Conservation (phyloP, 2,797 vertebrate species). For the Epinephelus awoara region DNA sequence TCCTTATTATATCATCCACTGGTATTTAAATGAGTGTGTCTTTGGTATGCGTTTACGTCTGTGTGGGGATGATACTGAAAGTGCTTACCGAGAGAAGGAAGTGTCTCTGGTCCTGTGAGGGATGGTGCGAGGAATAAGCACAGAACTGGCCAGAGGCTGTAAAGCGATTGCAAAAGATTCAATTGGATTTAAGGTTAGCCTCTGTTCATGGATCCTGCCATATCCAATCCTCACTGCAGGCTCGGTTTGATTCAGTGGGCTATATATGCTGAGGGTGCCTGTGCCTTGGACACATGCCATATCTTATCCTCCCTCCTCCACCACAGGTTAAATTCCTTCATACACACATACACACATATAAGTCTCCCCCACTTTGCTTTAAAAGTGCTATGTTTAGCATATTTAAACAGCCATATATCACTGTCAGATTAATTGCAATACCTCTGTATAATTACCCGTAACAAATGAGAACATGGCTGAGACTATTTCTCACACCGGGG, state of each 20-base stretch:
- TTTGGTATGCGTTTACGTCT: conserved; percentile 30
- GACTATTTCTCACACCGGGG: conserved; percentile 28
- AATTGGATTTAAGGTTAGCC: conserved; percentile 71
- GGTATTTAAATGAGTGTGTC: conserved; percentile 42
- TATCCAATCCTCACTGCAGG: conserved; percentile 60
- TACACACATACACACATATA: neutral
- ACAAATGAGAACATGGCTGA: conserved; percentile 51
- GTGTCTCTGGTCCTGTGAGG: conserved; percentile 53
- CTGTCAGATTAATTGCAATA: conserved; percentile 49
- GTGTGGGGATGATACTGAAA: conserved; percentile 47
- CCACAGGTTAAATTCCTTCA: conserved; percentile 6
- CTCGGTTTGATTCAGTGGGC: conserved; percentile 52
- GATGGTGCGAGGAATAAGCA: conserved; percentile 52
- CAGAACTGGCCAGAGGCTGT: conserved; percentile 60
- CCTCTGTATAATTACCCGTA: conserved; percentile 46
- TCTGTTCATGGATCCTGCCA: conserved; percentile 62
- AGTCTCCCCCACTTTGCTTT: conserved; percentile 20
- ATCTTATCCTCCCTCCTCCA: conserved; percentile 3
- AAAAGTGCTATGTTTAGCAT: conserved; percentile 40
- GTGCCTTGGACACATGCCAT: conserved; percentile 23
- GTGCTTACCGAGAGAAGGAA: conserved; percentile 31
- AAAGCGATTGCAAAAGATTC: conserved; percentile 71
- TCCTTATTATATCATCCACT: conserved; percentile 52
- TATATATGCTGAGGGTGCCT: conserved; percentile 35
- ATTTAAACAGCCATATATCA: conserved; percentile 48